Percentiles rank a stretch among this genome's conserved stretches.
phyloP scores from a whole-genome alignment of 2,888 invertebrate species.

The Alsophila aescularia region DNA sequence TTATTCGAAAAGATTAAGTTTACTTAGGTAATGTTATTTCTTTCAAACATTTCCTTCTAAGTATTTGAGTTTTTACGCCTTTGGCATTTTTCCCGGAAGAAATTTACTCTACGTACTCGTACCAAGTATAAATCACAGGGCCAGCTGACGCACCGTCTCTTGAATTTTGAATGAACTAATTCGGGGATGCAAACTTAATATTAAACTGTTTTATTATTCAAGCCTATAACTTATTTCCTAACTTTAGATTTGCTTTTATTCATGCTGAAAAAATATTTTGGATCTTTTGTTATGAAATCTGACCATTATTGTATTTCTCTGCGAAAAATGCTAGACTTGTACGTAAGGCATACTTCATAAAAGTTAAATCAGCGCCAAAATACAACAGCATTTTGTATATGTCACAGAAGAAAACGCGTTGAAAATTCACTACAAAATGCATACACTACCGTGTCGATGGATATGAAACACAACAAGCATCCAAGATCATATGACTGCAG shows the following conservation, averaged over 20 bases:
- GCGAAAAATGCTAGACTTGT: constrained; percentile 11
- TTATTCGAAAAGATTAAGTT: too few species aligned
- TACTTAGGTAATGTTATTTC: background rate
- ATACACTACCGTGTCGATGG: constrained; percentile 40
- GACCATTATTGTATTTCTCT: constrained; percentile 10
- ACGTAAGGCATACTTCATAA: constrained; percentile 40
- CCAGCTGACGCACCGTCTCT: constrained; percentile 68
- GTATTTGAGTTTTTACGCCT: constrained; percentile 33
- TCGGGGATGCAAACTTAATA: constrained; percentile 47
- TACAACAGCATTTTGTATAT: constrained; percentile 37
- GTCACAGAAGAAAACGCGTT: constrained; percentile 35
- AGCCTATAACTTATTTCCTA: background rate
- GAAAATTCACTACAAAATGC: constrained; percentile 48
- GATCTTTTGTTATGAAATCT: background rate
- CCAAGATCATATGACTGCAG: background rate
- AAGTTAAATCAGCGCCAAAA: constrained; percentile 56
- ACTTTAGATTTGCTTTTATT: background rate
- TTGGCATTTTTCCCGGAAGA: constrained; percentile 39
- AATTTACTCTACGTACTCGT: constrained; percentile 60
- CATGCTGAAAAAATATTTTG: background rate
- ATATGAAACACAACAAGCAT: constrained; percentile 2
- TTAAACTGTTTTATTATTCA: constrained; percentile 38
- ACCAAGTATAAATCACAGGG: constrained; percentile 68
- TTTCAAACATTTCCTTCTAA: constrained; percentile 22
- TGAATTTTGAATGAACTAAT: constrained; percentile 70